Base-by-base conservation (phyloP, 2,113 vertebrate genomes). In the Tautogolabrus adspersus region DNA sequence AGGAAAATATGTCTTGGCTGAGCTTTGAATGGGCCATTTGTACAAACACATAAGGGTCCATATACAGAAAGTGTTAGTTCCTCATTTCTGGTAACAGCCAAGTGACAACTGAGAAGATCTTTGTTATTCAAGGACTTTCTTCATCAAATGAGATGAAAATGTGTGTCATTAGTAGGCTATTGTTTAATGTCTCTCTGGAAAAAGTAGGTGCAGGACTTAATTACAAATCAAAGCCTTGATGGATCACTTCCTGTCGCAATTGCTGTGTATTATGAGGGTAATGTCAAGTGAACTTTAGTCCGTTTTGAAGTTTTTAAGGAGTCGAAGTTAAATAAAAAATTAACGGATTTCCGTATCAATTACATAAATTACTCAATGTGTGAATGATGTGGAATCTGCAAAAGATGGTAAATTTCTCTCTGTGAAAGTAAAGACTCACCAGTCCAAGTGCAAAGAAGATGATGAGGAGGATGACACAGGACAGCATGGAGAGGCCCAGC, bases 401-500 rank as follows among this genome's bases (percentile, higher is more conserved):
- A 16, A 68, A 42, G 59, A 8, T 21, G 0, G 21, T 19, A 19
- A 1, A 19, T 18, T n/a, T n/a, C 2, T n/a, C 49, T 11, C 13
- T 18, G 13, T 30, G n/a, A 18, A 59, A 12, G 16, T 30, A 47
- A 44, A 23, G 69, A 95, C 97, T 98, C 85, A 99, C 98, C 89
- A 93, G 38, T 1, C 0, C 3, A 18, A 91, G 81, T 54, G 92
- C 75, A 79, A 97, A 96, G 68, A 95, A 92, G 51, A 97, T 83
- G 23, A 87, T 51, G 12, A 98, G 89, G 1, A 99, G 95, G 0
- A 91, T 82, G 0, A 62, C 72, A 59, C 96, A 98, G 80, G 89
- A 90, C 3, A 95, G 49, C 44, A 93, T 89, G 15, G 95, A 96
- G 66, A 97, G 95, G 91, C 95, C 90, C 42, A 99, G 96, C 68